Evolutionary conservation across 2,113 vertebrate species (phyloP), one percentile per base, ranked within the genome.

Genomic region (Muscicapa adusta): DNA sequence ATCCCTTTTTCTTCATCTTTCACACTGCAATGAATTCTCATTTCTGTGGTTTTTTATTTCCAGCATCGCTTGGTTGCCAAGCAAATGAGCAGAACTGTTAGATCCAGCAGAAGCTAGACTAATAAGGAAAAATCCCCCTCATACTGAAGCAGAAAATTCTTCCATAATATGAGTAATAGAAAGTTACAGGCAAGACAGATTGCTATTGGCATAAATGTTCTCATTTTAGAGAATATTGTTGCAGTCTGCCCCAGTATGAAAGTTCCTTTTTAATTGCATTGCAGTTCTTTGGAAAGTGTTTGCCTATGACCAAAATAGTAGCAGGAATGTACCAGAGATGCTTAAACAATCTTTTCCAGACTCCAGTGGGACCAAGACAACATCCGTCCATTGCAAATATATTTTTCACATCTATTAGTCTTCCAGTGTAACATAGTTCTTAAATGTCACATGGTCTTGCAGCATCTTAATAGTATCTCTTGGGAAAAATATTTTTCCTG

Each of bases 381-480:
- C 76, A 66, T 89, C 68, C 17, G 13, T 91, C 83, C 92, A 19
- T 93, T 95, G 96, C 83, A 96, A 96, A 96, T 86, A n/a, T 95
- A 53, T 97, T 97, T 96, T 88, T 97, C 93, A 85, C 81, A 86
- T 95, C 94, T 85, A 93, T 94, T 96, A 83, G 66, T 96, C 80
- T 95, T 88, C 70, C 47, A 74, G 62, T 70, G 45, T 88, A 97
- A 89, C 93, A 38, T 9, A 75, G 80, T 72, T 97, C 95, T 96
- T 86, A 97, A 97, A 96, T 93, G 92, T 96, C 93, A 91, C 88
- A 57, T 87, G 95, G 91, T 95, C 62, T 77, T 90, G 85, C 88
- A 95, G 77, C 79, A 90, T 97, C 94, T 91, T 98, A 97, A 97
- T 97, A 72, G 77, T 83, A 85, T 97, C 97, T 97, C 97, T 85